These are phyloP conservation scores for Drosophila pallidifrons DNA, from an alignment of 1,140 invertebrate genomes.

Conservation along the genomic window DNA sequence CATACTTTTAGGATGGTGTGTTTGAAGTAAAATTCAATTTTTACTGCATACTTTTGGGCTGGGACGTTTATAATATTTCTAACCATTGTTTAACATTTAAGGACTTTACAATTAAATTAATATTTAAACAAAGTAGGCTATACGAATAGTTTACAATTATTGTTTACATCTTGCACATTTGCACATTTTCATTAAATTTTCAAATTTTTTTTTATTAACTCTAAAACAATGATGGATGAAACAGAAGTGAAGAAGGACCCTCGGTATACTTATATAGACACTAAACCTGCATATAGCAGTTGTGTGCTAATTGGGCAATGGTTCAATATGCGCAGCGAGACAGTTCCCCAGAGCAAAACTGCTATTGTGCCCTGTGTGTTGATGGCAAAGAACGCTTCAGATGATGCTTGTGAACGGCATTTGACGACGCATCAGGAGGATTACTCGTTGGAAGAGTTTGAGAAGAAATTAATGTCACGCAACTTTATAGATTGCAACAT, in stretches of 20 bases:
- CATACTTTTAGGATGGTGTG: too few relatives aligned
- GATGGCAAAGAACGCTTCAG: background rate
- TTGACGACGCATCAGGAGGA: slow-evolving; percentile 26
- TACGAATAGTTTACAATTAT: too few relatives aligned
- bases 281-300: slow-evolving; percentile 40
- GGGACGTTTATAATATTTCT: too few relatives aligned
- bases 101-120: too few relatives aligned
- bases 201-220: too few relatives aligned
- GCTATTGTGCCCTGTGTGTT: slow-evolving; percentile 42
- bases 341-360: slow-evolving; percentile 1
- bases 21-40: too few relatives aligned
- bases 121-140: too few relatives aligned
- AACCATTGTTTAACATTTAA: too few relatives aligned
- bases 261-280: slow-evolving; percentile 32
- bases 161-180: background rate
- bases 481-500: background rate
- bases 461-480: background rate
- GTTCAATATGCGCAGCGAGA: slow-evolving; percentile 8
- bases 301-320: slow-evolving; percentile 41
- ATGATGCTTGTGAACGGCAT: slow-evolving; percentile 27
- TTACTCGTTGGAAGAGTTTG: slow-evolving; percentile 11
- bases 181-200: background rate
- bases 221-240: slow-evolving; percentile 14
- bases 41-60: too few relatives aligned
- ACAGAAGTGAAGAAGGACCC: slow-evolving; percentile 11